Conservation (phyloP, 2,797 vertebrate genomes). For the Urosaurus nigricauda region DNA sequence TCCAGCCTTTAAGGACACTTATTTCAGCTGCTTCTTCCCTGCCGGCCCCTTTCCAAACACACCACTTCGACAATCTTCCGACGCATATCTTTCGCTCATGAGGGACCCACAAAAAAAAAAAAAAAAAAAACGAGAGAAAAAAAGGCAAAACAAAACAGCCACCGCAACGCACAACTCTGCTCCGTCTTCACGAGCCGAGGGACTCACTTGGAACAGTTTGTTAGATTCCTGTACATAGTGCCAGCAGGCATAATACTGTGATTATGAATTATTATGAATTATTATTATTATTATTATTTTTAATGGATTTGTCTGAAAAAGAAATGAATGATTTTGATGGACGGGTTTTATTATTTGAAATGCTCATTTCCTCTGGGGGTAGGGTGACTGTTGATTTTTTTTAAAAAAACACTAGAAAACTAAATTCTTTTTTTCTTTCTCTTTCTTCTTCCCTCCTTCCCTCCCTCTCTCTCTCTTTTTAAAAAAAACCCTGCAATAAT, state of each 20-base stretch:
- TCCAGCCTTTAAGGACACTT: background rate
- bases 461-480: background rate
- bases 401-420: constrained; percentile 73
- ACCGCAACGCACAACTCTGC: background rate
- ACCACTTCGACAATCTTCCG: background rate
- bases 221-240: constrained; percentile 81
- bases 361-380: constrained; percentile 34
- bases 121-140: background rate
- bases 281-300: constrained; percentile 73
- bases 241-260: constrained; percentile 78
- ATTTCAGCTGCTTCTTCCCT: no score
- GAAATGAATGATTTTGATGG: constrained; percentile 71
- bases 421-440: constrained; percentile 56
- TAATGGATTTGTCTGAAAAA: constrained; percentile 74
- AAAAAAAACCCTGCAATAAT: constrained; percentile 74
- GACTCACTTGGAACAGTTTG: constrained; percentile 33
- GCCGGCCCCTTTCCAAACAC: no score
- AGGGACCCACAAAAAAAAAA: background rate
- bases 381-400: constrained; percentile 42
- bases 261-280: constrained; percentile 69
- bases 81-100: fast-evolving
- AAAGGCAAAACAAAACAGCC: background rate
- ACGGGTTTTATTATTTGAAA: constrained; percentile 60
- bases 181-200: constrained; percentile 41
- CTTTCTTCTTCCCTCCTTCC: no score